These are phyloP conservation scores for Oriolus oriolus DNA, from an alignment of 2,113 vertebrate genomes.

Conservation along the genomic window DNA sequence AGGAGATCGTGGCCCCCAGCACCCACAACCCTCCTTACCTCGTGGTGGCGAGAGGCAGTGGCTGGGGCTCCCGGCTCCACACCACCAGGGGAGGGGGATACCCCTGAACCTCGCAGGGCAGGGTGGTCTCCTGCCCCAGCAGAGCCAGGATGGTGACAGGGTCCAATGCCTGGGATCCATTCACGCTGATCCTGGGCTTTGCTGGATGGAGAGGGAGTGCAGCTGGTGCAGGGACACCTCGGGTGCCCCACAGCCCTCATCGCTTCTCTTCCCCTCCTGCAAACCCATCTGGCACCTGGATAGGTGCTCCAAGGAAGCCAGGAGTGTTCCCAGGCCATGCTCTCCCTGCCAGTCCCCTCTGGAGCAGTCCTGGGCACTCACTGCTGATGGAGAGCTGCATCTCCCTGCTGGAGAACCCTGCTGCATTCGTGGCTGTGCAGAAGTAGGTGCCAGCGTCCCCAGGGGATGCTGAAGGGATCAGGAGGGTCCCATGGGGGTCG, in stretches of 20 bases:
- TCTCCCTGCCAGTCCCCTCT: neutral
- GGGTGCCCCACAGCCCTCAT: neutral
- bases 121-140: slow-evolving; percentile 79
- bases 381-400: slow-evolving; percentile 85
- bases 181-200: slow-evolving; percentile 76
- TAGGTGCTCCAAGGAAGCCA: neutral
- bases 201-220: slow-evolving; percentile 54
- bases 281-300: neutral
- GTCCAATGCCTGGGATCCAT: neutral
- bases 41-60: slow-evolving; percentile 63
- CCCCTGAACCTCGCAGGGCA: slow-evolving; percentile 84
- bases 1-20: rapidly evolving
- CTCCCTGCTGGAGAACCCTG: slow-evolving; percentile 83
- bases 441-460: slow-evolving; percentile 81
- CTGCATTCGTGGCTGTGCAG: slow-evolving; percentile 84
- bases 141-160: slow-evolving; percentile 70
- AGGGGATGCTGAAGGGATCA: slow-evolving; percentile 67
- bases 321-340: too few species aligned
- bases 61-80: slow-evolving; percentile 80
- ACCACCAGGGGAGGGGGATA: slow-evolving; percentile 79
- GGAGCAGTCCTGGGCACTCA: slow-evolving; percentile 61
- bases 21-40: slow-evolving; percentile 70
- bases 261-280: neutral
- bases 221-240: neutral
- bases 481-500: slow-evolving; percentile 72